phyloP scores from a whole-genome alignment of 1,140 invertebrate species.

The Listronotus oregonensis region DNA sequence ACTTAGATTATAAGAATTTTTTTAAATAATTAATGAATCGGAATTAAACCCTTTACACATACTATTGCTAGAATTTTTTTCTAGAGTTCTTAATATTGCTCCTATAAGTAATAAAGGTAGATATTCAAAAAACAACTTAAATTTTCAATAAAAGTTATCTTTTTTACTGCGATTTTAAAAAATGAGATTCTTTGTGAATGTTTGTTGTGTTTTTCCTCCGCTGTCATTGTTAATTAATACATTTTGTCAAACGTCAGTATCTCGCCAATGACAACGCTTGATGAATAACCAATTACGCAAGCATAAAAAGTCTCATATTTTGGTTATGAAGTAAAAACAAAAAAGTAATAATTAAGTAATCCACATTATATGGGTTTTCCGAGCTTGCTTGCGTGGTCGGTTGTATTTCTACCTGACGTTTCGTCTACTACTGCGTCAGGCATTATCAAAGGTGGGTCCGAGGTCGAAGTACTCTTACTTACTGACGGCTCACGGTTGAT shows the following conservation, averaged over 20 bases:
- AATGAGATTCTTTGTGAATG: neutral
- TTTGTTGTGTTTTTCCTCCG: neutral
- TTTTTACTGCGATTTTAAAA: neutral
- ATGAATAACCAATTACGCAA: neutral
- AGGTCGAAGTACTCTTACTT: no score
- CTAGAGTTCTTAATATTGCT: neutral
- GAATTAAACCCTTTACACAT: no score
- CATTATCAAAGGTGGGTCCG: no score
- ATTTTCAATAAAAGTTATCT: neutral
- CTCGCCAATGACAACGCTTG: conserved; percentile 16
- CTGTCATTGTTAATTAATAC: conserved; percentile 1
- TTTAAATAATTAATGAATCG: neutral
- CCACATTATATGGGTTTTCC: no score
- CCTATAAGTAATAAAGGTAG: neutral
- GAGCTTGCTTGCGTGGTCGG: no score
- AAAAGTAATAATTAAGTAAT: no score
- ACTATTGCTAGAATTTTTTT: no score
- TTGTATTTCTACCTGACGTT: no score
- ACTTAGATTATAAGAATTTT: conserved; percentile 9
- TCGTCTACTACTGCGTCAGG: no score
- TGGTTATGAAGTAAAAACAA: neutral
- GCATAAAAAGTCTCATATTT: neutral
- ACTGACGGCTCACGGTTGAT: no score
- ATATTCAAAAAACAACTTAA: neutral
- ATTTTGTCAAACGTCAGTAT: conserved; percentile 28